These are phyloP conservation scores for Bibio marci DNA, from an alignment of 2,888 invertebrate genomes.

Conservation along the genomic window DNA sequence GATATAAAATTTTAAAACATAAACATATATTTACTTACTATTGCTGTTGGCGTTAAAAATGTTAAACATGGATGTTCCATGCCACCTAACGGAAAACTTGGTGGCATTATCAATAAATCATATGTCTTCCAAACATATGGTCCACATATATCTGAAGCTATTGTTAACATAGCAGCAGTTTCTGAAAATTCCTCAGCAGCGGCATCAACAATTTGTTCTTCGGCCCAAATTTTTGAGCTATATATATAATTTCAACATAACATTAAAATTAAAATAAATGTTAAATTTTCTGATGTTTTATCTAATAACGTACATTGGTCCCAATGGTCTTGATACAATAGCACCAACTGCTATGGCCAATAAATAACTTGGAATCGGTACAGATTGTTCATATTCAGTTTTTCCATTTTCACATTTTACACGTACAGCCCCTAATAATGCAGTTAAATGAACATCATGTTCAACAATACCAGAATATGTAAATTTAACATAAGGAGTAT, in stretches of 20 bases:
- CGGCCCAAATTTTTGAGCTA: constrained; percentile 76
- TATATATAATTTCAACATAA: no score
- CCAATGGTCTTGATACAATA: constrained; percentile 54
- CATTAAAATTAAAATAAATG: background rate
- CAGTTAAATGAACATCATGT: constrained; percentile 56
- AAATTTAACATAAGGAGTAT: constrained; percentile 77
- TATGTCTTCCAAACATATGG: constrained; percentile 84
- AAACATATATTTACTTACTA: no score
- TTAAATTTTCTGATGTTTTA: no score
- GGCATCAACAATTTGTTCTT: constrained; percentile 62
- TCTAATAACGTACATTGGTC: no score
- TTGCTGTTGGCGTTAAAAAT: constrained; percentile 81
- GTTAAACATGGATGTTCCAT: constrained; percentile 97
- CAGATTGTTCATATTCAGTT: constrained; percentile 50
- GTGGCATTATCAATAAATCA: constrained; percentile 72
- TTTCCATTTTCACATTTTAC: constrained; percentile 23
- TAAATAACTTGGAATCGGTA: constrained; percentile 79
- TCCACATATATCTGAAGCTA: constrained; percentile 72
- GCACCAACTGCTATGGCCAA: constrained; percentile 79
- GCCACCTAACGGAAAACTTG: constrained; percentile 76
- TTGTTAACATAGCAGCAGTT: constrained; percentile 63
- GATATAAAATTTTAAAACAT: no score
- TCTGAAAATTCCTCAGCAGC: constrained; percentile 81
- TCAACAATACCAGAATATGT: constrained; percentile 60
- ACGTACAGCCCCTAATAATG: constrained; percentile 75